A percentile compares a stretch with the other conserved stretches of the same genome.
Conservation (phyloP, 2,888 invertebrate species). For the Spisula solida region DNA sequence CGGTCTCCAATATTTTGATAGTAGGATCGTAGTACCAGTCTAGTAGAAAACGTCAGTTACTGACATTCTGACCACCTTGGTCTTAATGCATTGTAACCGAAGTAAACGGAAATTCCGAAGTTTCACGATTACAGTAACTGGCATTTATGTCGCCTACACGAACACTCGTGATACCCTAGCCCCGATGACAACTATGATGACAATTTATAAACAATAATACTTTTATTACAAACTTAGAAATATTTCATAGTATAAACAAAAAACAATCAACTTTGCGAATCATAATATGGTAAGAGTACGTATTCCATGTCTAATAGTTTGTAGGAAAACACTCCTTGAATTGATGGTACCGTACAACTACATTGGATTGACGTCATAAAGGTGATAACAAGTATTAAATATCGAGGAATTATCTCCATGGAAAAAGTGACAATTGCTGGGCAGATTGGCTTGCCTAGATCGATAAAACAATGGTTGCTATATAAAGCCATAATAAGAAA, state of each 20-base stretch:
- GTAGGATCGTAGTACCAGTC: no score
- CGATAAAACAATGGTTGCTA: neutral
- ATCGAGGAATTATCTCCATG: conserved; percentile 1
- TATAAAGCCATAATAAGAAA: neutral
- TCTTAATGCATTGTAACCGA: no score
- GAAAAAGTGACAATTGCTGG: conserved; percentile 24
- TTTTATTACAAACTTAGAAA: conserved; percentile 87
- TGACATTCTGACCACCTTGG: no score
- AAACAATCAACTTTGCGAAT: conserved; percentile 35
- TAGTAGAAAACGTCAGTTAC: no score
- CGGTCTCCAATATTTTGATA: no score
- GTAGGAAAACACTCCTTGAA: conserved; percentile 11
- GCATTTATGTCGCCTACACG: no score
- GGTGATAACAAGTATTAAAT: conserved; percentile 21
- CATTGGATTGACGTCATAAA: neutral
- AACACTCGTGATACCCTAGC: neutral
- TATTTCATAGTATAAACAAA: conserved; percentile 83
- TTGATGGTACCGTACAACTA: neutral
- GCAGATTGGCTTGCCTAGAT: neutral
- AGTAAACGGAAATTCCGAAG: no score
- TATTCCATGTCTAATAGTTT: neutral
- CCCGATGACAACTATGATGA: neutral
- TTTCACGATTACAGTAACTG: no score
- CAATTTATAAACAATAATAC: conserved; percentile 27
- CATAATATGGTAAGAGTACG: neutral